Evolutionary conservation across 2,113 vertebrate genomes (phyloP).

Genomic region (Anguilla japonica): DNA sequence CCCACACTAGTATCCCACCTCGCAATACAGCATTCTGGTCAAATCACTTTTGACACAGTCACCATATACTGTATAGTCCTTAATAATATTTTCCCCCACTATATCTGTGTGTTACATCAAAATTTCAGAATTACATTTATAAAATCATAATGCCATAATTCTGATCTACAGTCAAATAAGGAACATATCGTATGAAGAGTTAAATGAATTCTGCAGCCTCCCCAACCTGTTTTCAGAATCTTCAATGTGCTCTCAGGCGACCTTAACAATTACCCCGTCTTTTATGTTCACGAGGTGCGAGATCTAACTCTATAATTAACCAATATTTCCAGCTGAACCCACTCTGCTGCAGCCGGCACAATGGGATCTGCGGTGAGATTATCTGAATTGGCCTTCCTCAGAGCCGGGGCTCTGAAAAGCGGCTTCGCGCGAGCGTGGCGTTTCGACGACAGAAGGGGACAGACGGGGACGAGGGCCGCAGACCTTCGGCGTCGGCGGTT

Average conservation of each 20-base stretch:
- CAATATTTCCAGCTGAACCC: slow-evolving; percentile 15
- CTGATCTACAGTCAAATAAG: background rate
- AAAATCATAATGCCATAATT: background rate
- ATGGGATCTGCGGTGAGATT: background rate
- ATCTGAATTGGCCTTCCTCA: background rate
- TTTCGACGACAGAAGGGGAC: background rate
- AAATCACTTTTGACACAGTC: background rate
- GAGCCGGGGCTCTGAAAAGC: background rate
- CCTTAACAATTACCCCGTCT: slow-evolving; percentile 20
- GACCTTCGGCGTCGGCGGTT: background rate
- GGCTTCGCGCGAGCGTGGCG: background rate
- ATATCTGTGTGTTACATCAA: background rate
- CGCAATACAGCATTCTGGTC: background rate
- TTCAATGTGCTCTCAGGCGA: slow-evolving; percentile 19
- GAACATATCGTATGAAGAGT: background rate
- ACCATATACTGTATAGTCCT: background rate
- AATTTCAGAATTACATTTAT: background rate
- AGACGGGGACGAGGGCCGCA: background rate
- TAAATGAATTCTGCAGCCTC: background rate
- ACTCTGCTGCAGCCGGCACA: background rate
- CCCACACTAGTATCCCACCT: no score
- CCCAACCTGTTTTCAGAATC: background rate
- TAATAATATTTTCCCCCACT: background rate
- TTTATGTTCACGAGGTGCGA: slow-evolving; percentile 25
- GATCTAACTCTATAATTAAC: slow-evolving; percentile 27